Percentiles rank a stretch among this genome's conserved stretches.
phyloP scores from a whole-genome alignment of 2,797 vertebrate genomes.

The Uromys caudimaculatus region DNA sequence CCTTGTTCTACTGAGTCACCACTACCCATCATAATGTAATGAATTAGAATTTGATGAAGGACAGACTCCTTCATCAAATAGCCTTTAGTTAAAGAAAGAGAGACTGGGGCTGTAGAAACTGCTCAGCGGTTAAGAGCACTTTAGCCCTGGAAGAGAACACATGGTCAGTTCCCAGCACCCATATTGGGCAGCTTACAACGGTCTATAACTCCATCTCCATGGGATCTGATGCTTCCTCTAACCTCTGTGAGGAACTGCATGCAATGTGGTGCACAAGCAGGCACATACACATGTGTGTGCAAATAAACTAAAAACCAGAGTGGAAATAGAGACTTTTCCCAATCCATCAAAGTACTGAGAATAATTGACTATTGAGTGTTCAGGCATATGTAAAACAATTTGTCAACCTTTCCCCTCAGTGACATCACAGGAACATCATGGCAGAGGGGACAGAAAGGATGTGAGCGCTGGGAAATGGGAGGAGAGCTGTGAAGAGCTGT shows the following conservation, averaged over 20 bases:
- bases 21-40: background rate
- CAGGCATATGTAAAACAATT: background rate
- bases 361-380: background rate
- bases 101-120: background rate
- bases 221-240: background rate
- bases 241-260: background rate
- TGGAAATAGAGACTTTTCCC: background rate
- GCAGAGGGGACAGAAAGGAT: too few species aligned
- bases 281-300: background rate
- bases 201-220: background rate
- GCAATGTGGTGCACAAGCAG: background rate
- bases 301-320: background rate
- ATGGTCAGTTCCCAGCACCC: background rate
- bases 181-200: background rate
- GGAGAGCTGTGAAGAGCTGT: background rate
- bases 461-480: too few species aligned
- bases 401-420: background rate
- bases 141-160: background rate
- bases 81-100: background rate
- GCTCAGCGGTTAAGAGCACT: background rate
- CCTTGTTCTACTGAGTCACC: background rate
- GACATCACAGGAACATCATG: background rate
- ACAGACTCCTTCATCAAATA: background rate
- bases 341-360: background rate
- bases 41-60: conserved; percentile 10